Percentiles rank a stretch among this genome's conserved stretches.
Evolutionary conservation across 2,797 vertebrate species (phyloP).

Genomic region (Paguma larvata): DNA sequence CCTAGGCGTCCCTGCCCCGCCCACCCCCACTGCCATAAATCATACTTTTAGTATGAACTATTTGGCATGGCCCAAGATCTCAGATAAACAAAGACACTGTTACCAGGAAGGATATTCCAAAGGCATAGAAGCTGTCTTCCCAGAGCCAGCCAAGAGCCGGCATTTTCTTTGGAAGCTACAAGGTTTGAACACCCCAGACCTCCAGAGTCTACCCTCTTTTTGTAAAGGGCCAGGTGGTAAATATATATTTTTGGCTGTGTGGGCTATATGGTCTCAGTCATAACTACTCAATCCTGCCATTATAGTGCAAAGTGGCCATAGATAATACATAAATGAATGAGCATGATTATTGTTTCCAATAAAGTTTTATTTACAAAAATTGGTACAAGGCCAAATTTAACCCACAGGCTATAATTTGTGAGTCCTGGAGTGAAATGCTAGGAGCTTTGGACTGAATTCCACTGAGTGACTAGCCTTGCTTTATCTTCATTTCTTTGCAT

Average conservation of each 20-base stretch:
- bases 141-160: background rate
- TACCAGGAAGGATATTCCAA: background rate
- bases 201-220: background rate
- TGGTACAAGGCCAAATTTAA: background rate
- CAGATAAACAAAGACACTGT: background rate
- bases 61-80: background rate
- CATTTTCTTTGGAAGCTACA: background rate
- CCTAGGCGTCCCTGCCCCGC: fast-evolving
- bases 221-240: background rate
- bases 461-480: background rate
- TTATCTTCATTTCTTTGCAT: slow-evolving; percentile 29
- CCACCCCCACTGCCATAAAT: background rate
- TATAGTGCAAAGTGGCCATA: background rate
- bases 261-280: background rate
- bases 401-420: background rate
- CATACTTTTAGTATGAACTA: background rate
- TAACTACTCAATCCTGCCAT: background rate
- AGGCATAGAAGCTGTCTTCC: background rate
- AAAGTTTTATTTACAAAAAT: slow-evolving; percentile 28
- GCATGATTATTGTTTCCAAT: background rate
- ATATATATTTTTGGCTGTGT: background rate
- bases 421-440: background rate
- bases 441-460: background rate
- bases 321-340: background rate
- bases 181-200: background rate